phyloP scores from a whole-genome alignment of 2,797 vertebrate genomes.

The Sebastes jordani region DNA sequence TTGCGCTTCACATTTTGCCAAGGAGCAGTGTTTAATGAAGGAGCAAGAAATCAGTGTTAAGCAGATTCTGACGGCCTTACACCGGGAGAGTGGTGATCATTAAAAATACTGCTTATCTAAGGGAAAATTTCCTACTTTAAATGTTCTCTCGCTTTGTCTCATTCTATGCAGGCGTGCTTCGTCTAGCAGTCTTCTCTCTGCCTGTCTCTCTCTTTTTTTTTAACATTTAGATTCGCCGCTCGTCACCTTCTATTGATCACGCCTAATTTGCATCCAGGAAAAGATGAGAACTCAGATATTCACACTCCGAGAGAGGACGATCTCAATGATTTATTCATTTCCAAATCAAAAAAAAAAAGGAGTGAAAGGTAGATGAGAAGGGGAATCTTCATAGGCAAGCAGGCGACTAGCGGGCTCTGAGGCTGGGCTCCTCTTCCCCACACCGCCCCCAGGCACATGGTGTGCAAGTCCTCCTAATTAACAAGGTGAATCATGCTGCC shows the following conservation, averaged over 20 bases:
- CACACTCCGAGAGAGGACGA: conserved; percentile 91
- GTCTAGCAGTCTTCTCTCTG: conserved; percentile 74
- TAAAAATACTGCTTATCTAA: conserved; percentile 85
- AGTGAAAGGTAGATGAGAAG: conserved; percentile 96
- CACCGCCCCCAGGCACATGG: conserved; percentile 88
- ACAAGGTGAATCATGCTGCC: conserved; percentile 99
- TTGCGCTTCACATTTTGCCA: conserved; percentile 53
- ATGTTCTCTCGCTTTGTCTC: conserved; percentile 78
- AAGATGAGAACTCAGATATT: conserved; percentile 95
- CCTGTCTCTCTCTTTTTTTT: conserved; percentile 64
- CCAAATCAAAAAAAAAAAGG: conserved; percentile 86
- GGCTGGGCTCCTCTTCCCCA: conserved; percentile 88
- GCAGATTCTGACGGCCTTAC: conserved; percentile 66
- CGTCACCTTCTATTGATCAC: conserved; percentile 95
- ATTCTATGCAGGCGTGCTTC: conserved; percentile 67
- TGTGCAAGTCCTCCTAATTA: conserved; percentile 99
- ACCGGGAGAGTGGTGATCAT: conserved; percentile 72
- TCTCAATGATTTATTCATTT: conserved; percentile 99
- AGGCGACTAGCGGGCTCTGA: conserved; percentile 91
- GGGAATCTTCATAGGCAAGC: conserved; percentile 94
- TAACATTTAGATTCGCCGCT: conserved; percentile 85
- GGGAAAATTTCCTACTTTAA: conserved; percentile 81
- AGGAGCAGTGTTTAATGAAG: conserved; percentile 53
- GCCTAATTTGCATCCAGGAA: conserved; percentile 94
- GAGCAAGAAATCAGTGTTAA: conserved; percentile 67